Base-by-base conservation (phyloP, 92 coral and sea anemone genomes). In the Siderastrea radians region DNA sequence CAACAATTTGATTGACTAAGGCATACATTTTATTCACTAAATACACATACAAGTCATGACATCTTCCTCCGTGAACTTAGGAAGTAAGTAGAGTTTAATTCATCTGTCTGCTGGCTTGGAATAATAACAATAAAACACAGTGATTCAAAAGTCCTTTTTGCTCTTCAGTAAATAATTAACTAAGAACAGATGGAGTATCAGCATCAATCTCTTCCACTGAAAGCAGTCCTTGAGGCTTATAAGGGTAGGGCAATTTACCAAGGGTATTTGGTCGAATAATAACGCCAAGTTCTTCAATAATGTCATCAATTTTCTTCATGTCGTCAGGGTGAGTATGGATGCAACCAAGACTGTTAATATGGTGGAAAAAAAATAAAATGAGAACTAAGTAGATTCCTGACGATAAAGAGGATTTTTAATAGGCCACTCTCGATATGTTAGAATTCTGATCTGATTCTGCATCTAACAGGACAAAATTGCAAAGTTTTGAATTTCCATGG, bases 251-350 rank as follows among this genome's bases (percentile, higher is more conserved):
- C 65, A 79, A 54, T 77, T 79, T 82, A 4, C 91, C 92, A 74
- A 93, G 89, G 55, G 98, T 92, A 79, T 96, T 96, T 59, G 58
- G 54, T 64, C 96, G 90, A 0, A 75, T 74, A 13, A 48, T 77
- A 43, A 96, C 96, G 65, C 90, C 90, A 46, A 96, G 93, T 15
- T 91, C 83, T 57, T 87, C 17, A 62, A 96, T 85, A 53, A 96
- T 95, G 1, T 84, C 83, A 50, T 89, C 93, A 16, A 96, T 91
- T 48, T 26, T 84, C 91, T 95, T 85, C 91, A 93, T 77, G 89
- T 93, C 95, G 0, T 80, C 77, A 69, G 99, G 99, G 74, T 96
- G 99, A 15, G 89, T 93, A 50, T 96, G 99, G 49, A 96, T 92
- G 67, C 99, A 96, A 12, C 99, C 99, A 81, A 65, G 72, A 79